A percentile compares a stretch with the other conserved stretches of the same genome.
Evolutionary conservation across 2,797 vertebrate species (phyloP).

Genomic region (Spea hammondii): DNA sequence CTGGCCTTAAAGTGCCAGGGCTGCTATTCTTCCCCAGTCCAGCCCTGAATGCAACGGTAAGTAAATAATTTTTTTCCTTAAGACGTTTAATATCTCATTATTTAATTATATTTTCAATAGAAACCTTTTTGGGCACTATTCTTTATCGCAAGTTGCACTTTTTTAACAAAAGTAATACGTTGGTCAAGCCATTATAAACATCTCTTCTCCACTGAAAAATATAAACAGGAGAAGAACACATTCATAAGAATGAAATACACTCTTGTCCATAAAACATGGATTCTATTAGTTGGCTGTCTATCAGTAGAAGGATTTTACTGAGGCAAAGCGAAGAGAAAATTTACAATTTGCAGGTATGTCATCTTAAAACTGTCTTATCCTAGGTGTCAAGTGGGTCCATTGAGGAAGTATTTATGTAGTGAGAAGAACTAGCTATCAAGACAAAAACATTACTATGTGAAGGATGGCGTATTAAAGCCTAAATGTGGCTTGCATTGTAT

Average conservation of each 20-base stretch:
- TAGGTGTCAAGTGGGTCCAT: conserved; percentile 37
- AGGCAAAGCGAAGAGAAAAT: conserved; percentile 7
- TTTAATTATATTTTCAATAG: too few species aligned
- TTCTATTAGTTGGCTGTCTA: conserved; percentile 8
- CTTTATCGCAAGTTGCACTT: too few species aligned
- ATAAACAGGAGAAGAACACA: not conserved
- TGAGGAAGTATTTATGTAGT: conserved; percentile 42
- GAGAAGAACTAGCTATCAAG: conserved; percentile 10
- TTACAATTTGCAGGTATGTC: conserved; percentile 37
- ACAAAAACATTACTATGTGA: conserved; percentile 4
- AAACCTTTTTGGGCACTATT: too few species aligned
- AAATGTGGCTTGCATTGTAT: not conserved
- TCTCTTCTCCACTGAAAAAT: too few species aligned
- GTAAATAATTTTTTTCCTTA: too few species aligned
- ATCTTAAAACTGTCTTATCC: conserved; percentile 40
- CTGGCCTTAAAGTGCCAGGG: too few species aligned
- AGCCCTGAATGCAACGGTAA: too few species aligned
- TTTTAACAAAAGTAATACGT: too few species aligned
- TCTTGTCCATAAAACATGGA: not conserved
- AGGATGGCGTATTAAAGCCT: not conserved
- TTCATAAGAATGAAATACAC: not conserved
- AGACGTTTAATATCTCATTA: too few species aligned
- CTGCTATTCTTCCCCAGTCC: too few species aligned
- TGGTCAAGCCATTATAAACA: too few species aligned
- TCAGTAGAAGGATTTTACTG: conserved; percentile 15